Base-by-base conservation (phyloP, 2,888 invertebrate genomes). In the Smittia sp. region DNA sequence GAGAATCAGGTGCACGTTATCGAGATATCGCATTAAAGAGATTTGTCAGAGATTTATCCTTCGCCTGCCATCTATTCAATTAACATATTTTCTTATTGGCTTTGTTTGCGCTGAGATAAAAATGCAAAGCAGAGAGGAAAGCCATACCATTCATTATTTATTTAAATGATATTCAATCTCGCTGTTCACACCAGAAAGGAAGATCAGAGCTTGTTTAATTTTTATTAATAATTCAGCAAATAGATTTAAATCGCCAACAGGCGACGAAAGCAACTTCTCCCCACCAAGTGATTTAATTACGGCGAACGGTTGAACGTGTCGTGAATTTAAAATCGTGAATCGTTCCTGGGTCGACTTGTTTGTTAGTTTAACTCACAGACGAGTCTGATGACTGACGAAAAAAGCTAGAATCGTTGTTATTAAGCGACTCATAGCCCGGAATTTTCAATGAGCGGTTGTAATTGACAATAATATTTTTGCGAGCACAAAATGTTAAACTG, bases 141-240 rank as follows among this genome's bases (percentile, higher is more conserved):
- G 39, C 58, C 54, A 62, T 62, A 72, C n/a, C 54, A 25, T 72
- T 72, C 72, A 62, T 72, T 72, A 72, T 72, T 72, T 72, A 72
- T 72, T 72, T 72, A 72, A 72, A 72, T 72, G 62, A 72, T 72
- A 72, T 72, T 72, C 72, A 72, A 72, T 72, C 62, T 58, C 62
- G 52, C 27, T 41, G 25, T 69, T 24, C 27, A 15, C 22, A 27
- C 62, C 13, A 25, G 54, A 38, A 62, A 15, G 62, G 39, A 32
- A n/a, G 63, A n/a, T 24, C n/a, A 3, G 18, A 58, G 63, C 27
- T 63, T 63, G 63, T 63, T 63, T 63, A 27, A 63, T 13, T 63
- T 24, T 62, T 58, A 72, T 62, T 72, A 72, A 72, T 72, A 58
- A 72, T 54, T 62, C 32, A 18, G 69, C 62, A 72, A 72, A 72